phyloP scores from a whole-genome alignment of 1,140 invertebrate genomes.

The Scaptodrosophila lebanonensis region DNA sequence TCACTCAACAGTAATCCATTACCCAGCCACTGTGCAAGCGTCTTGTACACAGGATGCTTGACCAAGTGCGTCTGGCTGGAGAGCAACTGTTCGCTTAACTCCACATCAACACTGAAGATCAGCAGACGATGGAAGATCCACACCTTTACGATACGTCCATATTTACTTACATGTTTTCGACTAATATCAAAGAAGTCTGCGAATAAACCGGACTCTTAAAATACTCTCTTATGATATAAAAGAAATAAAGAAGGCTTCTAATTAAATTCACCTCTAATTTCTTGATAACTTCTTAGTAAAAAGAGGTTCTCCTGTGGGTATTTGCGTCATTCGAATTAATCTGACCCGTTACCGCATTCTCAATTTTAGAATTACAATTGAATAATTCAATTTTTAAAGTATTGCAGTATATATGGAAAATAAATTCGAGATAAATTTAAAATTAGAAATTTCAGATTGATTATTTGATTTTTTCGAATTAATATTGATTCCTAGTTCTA shows the following conservation, averaged over 20 bases:
- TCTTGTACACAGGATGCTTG: constrained; percentile 67
- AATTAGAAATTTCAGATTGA: neutral
- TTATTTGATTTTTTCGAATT: neutral
- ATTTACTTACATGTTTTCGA: neutral
- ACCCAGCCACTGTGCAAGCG: constrained; percentile 81
- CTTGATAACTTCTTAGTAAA: too few relatives aligned
- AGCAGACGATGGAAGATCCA: constrained; percentile 78
- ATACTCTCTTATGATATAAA: too few relatives aligned
- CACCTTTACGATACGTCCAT: constrained; percentile 79
- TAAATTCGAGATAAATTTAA: too few relatives aligned
- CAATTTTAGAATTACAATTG: too few relatives aligned
- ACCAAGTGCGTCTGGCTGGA: constrained; percentile 54
- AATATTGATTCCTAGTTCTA: neutral
- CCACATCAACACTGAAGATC: constrained; percentile 70
- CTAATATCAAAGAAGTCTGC: constrained; percentile 33
- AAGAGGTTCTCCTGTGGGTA: too few relatives aligned
- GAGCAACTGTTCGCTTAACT: constrained; percentile 54
- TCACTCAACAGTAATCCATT: constrained; percentile 82
- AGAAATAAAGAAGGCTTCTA: too few relatives aligned
- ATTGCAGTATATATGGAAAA: too few relatives aligned
- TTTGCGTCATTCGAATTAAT: too few relatives aligned
- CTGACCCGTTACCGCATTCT: too few relatives aligned
- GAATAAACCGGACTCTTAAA: neutral
- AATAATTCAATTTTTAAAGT: too few relatives aligned
- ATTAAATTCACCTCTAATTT: too few relatives aligned